These are phyloP conservation scores for Bombylius discolor DNA, from an alignment of 2,888 invertebrate species.

Conservation along the genomic window DNA sequence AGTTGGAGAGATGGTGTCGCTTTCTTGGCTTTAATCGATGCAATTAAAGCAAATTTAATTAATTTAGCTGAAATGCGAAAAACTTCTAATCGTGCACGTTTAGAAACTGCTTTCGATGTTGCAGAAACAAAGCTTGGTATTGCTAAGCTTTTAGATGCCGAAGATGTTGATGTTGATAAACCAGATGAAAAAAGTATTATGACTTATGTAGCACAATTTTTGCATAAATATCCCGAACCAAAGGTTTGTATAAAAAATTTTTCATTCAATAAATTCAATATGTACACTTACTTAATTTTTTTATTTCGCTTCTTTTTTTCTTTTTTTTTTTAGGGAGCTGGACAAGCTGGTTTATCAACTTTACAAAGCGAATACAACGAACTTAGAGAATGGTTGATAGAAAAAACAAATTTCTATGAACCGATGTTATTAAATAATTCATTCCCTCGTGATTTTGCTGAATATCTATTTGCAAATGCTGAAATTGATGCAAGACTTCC, in stretches of 20 bases:
- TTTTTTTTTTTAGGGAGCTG: conserved; percentile 42
- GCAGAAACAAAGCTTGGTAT: conserved; percentile 88
- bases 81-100: conserved; percentile 63
- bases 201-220: conserved; percentile 96
- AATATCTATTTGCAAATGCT: conserved; percentile 62
- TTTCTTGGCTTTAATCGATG: conserved; percentile 89
- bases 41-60: conserved; percentile 83
- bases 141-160: conserved; percentile 80
- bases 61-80: conserved; percentile 71
- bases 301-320: not conserved
- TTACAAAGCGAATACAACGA: conserved; percentile 71
- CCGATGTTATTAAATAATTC: conserved; percentile 62
- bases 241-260: conserved; percentile 38
- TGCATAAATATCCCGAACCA: conserved; percentile 87
- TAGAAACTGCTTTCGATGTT: conserved; percentile 86
- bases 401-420: conserved; percentile 63
- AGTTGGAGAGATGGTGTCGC: conserved; percentile 95
- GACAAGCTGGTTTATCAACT: conserved; percentile 58
- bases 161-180: conserved; percentile 89
- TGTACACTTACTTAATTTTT: not conserved
- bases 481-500: conserved; percentile 62
- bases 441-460: conserved; percentile 65
- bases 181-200: conserved; percentile 96
- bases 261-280: not conserved
- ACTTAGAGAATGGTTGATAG: conserved; percentile 68